phyloP scores from a whole-genome alignment of 2,113 vertebrate species.

The Craseonycteris thonglongyai region DNA sequence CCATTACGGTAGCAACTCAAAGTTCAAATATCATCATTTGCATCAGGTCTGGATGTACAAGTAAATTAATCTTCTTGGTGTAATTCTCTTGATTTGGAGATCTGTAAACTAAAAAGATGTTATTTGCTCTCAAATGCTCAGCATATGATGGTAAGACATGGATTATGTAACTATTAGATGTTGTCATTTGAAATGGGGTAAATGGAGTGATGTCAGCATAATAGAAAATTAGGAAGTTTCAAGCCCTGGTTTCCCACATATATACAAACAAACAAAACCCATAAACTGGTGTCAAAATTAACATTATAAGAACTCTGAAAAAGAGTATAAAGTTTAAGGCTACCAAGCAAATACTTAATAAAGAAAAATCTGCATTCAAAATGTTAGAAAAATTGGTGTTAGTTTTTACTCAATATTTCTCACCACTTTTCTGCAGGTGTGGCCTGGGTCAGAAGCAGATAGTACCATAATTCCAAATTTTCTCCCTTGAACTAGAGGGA shows the following conservation, averaged over 20 bases:
- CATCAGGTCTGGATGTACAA: neutral
- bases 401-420: neutral
- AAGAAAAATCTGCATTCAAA: neutral
- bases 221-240: neutral
- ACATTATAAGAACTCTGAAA: neutral
- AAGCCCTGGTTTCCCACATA: neutral
- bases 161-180: neutral
- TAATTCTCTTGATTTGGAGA: neutral
- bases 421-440: neutral
- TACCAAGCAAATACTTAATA: neutral
- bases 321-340: neutral
- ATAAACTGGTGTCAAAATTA: neutral
- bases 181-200: neutral
- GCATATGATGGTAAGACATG: neutral
- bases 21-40: neutral
- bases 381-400: neutral
- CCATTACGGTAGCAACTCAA: neutral
- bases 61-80: neutral
- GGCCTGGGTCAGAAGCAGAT: neutral
- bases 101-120: neutral
- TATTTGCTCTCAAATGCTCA: neutral
- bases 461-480: neutral
- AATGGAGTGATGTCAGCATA: neutral
- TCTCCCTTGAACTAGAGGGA: neutral
- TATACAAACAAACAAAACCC: neutral